Conservation (phyloP, 2,797 vertebrate genomes). For the Heliangelus exortis region DNA sequence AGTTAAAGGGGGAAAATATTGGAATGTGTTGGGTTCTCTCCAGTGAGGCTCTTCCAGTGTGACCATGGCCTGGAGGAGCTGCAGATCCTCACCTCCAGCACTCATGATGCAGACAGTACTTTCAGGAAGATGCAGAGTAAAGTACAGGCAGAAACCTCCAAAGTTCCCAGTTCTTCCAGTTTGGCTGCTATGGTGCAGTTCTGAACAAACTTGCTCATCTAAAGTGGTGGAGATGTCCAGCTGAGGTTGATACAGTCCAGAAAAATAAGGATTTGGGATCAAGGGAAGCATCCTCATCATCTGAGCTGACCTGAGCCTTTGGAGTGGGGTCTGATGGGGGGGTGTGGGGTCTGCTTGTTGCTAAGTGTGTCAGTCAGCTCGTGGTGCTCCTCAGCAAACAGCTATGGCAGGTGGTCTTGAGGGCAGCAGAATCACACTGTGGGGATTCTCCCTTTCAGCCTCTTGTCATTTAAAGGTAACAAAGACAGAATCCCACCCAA, state of each 20-base stretch:
- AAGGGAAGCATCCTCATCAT: neutral
- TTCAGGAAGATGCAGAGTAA: neutral
- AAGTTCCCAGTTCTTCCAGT: neutral
- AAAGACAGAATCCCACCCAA: neutral
- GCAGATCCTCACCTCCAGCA: neutral
- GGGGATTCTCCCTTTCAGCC: neutral
- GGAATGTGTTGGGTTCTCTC: neutral
- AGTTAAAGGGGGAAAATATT: neutral
- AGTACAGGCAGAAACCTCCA: neutral
- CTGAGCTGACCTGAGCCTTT: neutral
- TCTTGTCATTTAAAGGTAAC: neutral
- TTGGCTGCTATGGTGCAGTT: neutral
- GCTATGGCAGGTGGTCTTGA: neutral
- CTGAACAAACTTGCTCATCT: neutral
- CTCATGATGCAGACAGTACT: accelerated
- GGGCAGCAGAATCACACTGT: neutral
- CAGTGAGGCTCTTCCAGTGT: neutral
- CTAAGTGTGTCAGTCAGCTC: neutral
- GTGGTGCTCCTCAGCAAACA: neutral
- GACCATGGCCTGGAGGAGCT: neutral
- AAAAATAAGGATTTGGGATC: neutral
- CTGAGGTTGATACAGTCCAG: neutral
- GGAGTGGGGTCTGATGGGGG: neutral
- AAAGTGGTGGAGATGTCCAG: neutral
- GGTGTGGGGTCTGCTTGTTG: neutral